Evolutionary conservation across 2,888 invertebrate genomes (phyloP), one percentile per base, ranked within the genome.

Genomic region (Camponotus fellah): DNA sequence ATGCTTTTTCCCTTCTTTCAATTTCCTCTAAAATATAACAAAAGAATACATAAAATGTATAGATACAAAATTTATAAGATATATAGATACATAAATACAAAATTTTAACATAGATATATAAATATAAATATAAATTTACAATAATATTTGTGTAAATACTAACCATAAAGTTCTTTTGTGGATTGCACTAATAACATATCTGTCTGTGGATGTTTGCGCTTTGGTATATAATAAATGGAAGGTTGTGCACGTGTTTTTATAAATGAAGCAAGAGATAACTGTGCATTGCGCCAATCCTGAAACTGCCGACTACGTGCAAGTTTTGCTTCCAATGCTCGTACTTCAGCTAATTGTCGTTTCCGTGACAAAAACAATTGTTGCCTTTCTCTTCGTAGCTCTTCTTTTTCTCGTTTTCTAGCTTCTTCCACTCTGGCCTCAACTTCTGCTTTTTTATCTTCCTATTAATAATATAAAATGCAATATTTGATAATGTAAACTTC

Each of bases 351-450:
- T 94, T 99, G 98, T 89, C 97, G 96, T 93, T 98, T 98, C 84
- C 99, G 96, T 90, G 98, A 98, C 49, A 97, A 96, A 95, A 99
- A 98, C 86, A 99, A 95, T 85, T 97, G 97, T 93, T 98, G 97
- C 53, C 98, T 96, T 94, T 99, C 98, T 88, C 96, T 96, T 91
- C 97, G 97, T 77, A 98, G 96, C 93, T 98, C 97, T 93, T 98
- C 98, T 88, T 97, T 97, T 93, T 99, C 98, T 92, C 97, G 96
- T 79, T 97, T 96, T 81, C 98, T 98, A 92, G 98, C 98, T 93
- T 98, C 98, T 94, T 99, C 99, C 84, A 99, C 96, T 95, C 99
- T 98, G 84, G 97, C 97, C 95, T 99, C 99, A 9, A 99, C 97
- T 95, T 97, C 97, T 10, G 97, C 97, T 90, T 98, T 96, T 94